Percentiles rank a stretch among this genome's conserved stretches.
These are phyloP conservation scores for Octonoba sinensis DNA, from an alignment of 2,888 invertebrate species.

Conservation along the genomic window DNA sequence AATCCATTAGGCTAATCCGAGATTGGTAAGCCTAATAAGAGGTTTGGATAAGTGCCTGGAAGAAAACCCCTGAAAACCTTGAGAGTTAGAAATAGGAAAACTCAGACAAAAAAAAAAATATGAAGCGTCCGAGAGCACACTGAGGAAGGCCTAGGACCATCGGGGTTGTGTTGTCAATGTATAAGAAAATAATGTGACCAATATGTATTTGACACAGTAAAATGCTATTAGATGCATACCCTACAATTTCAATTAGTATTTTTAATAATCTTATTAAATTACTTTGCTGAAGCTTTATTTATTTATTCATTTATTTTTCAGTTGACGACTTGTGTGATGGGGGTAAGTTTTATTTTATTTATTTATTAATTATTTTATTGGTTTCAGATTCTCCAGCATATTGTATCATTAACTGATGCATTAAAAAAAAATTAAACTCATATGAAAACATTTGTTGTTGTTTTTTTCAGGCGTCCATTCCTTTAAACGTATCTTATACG, in stretches of 20 bases:
- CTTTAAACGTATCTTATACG: constrained; percentile 48
- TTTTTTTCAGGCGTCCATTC: constrained; percentile 44
- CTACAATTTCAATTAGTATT: background rate
- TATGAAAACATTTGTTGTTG: background rate
- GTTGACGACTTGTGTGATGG: constrained; percentile 51
- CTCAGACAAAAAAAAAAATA: too few relatives aligned
- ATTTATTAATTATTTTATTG: background rate
- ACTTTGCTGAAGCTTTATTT: background rate
- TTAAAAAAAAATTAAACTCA: too few relatives aligned
- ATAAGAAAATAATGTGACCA: too few relatives aligned
- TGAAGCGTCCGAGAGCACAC: too few relatives aligned
- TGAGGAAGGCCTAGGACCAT: too few relatives aligned
- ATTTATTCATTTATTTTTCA: constrained; percentile 27
- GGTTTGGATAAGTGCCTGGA: too few relatives aligned
- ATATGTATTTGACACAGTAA: background rate
- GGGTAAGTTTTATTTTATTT: constrained; percentile 35
- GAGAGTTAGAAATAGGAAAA: too few relatives aligned
- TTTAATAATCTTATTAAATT: background rate
- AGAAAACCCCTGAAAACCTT: too few relatives aligned
- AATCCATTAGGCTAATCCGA: too few relatives aligned
- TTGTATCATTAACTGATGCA: too few relatives aligned
- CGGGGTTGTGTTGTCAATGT: too few relatives aligned
- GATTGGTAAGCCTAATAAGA: too few relatives aligned
- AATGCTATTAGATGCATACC: background rate
- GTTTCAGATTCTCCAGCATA: background rate